Conservation (phyloP, 2,888 invertebrate genomes). For the Cephus spinipes region DNA sequence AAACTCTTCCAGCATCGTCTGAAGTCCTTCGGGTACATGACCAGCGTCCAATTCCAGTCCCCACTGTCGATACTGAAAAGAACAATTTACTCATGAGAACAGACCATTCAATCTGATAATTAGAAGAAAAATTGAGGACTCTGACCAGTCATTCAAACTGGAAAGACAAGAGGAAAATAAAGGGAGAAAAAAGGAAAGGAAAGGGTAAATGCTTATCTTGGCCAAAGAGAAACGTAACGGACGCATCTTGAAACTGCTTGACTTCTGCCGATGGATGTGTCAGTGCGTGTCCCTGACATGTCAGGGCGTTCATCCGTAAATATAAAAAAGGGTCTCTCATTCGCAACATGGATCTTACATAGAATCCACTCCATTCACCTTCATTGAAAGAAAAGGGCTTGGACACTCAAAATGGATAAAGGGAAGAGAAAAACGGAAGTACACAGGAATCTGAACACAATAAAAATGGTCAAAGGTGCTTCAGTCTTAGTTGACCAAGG, state of each 20-base stretch:
- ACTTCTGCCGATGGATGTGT: not conserved
- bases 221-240: not conserved
- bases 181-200: conserved; percentile 12
- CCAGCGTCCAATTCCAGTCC: conserved; percentile 85
- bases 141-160: not conserved
- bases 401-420: not conserved
- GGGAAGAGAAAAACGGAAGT: not conserved
- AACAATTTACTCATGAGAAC: conserved; percentile 29
- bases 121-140: not conserved
- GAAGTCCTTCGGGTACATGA: conserved; percentile 82
- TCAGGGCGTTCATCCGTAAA: not conserved
- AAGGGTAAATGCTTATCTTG: conserved; percentile 17
- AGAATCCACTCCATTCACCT: not conserved
- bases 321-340: not conserved
- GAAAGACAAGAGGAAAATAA: not conserved
- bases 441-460: not conserved
- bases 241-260: not conserved
- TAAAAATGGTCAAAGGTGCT: not conserved
- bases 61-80: conserved; percentile 83
- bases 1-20: conserved; percentile 80
- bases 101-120: not conserved
- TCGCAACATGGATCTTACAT: not conserved
- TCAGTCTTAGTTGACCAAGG: not conserved
- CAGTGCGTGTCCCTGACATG: not conserved
- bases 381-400: not conserved